These are phyloP conservation scores for Muscicapa striata DNA, from an alignment of 2,797 vertebrate genomes.

Conservation along the genomic window DNA sequence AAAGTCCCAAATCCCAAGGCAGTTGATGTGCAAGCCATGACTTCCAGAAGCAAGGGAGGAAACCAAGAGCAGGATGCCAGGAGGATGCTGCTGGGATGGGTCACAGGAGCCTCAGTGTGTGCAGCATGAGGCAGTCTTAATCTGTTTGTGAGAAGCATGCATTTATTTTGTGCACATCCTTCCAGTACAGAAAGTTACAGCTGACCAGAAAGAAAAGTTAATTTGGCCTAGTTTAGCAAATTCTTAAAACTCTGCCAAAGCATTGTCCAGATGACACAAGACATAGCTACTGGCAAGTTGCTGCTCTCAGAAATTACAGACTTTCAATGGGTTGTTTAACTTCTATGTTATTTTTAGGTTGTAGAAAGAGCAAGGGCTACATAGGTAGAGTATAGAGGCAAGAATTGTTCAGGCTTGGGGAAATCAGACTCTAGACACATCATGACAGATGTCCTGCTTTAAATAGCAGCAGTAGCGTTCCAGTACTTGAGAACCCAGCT, in stretches of 20 bases:
- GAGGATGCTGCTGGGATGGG: not conserved
- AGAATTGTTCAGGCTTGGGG: slow-evolving; percentile 45
- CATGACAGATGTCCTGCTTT: slow-evolving; percentile 58
- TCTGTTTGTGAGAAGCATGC: not conserved
- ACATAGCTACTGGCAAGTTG: not conserved
- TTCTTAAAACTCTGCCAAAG: slow-evolving; percentile 1
- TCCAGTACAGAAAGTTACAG: not conserved
- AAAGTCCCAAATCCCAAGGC: not conserved
- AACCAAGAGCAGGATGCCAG: not conserved
- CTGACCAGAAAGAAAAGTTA: not conserved
- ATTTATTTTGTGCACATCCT: not conserved
- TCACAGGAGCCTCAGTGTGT: not conserved
- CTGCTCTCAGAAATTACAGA: not conserved
- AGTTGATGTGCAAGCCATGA: rapidly evolving
- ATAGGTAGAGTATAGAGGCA: slow-evolving; percentile 33
- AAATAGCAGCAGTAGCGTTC: slow-evolving; percentile 55
- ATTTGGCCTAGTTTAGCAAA: not conserved
- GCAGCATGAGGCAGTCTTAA: not conserved
- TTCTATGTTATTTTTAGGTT: not conserved
- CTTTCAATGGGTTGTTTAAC: not conserved
- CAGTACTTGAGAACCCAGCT: slow-evolving; percentile 21
- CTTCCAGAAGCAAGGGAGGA: not conserved
- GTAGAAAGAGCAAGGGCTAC: not conserved
- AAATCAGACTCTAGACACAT: slow-evolving; percentile 54
- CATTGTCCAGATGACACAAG: not conserved